phyloP scores from a whole-genome alignment of 1,140 invertebrate species.

The Brachionus calyciflorus region DNA sequence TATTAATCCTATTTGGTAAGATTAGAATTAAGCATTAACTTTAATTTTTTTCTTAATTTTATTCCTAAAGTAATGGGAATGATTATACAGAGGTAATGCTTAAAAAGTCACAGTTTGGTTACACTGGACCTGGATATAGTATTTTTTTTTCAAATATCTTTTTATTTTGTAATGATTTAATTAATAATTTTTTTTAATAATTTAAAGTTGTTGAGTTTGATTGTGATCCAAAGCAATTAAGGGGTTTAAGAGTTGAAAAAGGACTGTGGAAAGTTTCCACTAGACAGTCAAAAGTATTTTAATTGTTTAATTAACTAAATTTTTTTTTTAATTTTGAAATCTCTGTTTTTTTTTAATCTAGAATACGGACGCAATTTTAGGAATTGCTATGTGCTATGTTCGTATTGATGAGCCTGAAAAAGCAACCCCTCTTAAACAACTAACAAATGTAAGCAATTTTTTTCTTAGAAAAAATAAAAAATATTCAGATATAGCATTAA shows the following conservation, averaged over 20 bases:
- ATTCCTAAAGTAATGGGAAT: conserved; percentile 18
- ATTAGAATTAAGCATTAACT: not conserved
- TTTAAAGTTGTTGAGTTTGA: conserved; percentile 38
- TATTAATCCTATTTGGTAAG: not conserved
- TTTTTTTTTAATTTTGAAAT: no score
- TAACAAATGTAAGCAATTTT: not conserved
- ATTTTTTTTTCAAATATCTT: not conserved
- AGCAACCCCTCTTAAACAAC: not conserved
- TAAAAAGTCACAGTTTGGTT: conserved; percentile 6
- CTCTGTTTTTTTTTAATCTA: not conserved
- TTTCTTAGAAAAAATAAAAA: no score
- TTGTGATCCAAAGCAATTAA: conserved; percentile 21
- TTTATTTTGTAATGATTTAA: no score
- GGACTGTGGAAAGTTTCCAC: conserved; percentile 25
- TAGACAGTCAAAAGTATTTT: no score
- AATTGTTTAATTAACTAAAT: no score
- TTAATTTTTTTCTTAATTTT: not conserved
- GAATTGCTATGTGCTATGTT: not conserved
- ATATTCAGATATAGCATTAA: no score
- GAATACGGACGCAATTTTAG: not conserved
- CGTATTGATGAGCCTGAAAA: conserved; percentile 10
- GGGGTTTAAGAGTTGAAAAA: conserved; percentile 36
- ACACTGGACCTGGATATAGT: conserved; percentile 42
- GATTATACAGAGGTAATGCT: conserved; percentile 24
- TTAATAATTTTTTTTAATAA: no score